phyloP scores from a whole-genome alignment of 2,113 vertebrate genomes.

The Neoarius graeffei region DNA sequence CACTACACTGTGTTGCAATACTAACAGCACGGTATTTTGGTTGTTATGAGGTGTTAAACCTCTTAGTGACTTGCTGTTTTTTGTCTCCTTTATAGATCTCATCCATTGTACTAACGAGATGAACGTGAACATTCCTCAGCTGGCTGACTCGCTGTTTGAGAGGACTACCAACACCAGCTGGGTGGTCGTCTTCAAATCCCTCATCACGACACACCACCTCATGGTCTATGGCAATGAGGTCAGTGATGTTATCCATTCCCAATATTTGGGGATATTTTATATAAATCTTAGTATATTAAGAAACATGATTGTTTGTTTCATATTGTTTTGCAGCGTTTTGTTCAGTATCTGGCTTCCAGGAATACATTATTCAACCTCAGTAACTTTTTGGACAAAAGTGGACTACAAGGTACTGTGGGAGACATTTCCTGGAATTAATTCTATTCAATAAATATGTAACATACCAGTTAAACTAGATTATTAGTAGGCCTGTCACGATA shows the following conservation, averaged over 20 bases:
- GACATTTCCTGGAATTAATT: neutral
- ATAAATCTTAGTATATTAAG: neutral
- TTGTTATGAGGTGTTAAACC: neutral
- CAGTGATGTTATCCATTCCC: slow-evolving; percentile 35
- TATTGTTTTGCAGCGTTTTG: slow-evolving; percentile 85
- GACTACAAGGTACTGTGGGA: slow-evolving; percentile 86
- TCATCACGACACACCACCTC: slow-evolving; percentile 97
- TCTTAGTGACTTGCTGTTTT: neutral
- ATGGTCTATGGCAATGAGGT: slow-evolving; percentile 99
- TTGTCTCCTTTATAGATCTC: slow-evolving; percentile 76
- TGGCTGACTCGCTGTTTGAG: slow-evolving; percentile 97
- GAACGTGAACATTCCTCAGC: slow-evolving; percentile 97
- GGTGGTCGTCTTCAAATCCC: slow-evolving; percentile 98
- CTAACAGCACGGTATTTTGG: neutral
- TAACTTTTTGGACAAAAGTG: slow-evolving; percentile 99
- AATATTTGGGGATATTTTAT: neutral
- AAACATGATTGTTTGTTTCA: neutral
- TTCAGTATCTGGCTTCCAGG: slow-evolving; percentile 98
- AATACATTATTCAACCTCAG: slow-evolving; percentile 99
- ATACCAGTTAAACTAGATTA: neutral
- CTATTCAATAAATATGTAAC: neutral
- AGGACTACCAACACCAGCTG: slow-evolving; percentile 96
- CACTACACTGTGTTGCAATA: neutral
- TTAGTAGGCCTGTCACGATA: no score
- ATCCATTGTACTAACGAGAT: slow-evolving; percentile 99